Evolutionary conservation across 2,888 invertebrate genomes (phyloP).

Genomic region (Drosophila multiciliata): DNA sequence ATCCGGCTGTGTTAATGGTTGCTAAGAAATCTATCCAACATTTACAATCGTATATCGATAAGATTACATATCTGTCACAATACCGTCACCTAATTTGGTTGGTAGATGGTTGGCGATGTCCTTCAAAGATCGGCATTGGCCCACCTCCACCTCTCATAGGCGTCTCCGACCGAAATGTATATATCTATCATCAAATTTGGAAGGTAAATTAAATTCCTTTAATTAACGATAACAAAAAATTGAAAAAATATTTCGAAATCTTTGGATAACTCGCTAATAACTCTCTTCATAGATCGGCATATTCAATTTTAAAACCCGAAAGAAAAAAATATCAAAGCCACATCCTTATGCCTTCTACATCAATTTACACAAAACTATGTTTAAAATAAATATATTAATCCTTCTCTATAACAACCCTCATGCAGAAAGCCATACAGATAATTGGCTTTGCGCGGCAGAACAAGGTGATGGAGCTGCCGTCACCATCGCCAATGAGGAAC

Average conservation of each 20-base stretch:
- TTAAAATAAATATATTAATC: not conserved
- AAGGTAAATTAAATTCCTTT: too few species aligned
- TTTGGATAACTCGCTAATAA: not conserved
- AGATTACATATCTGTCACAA: not conserved
- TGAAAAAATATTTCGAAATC: not conserved
- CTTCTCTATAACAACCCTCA: not conserved
- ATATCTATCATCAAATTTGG: too few species aligned
- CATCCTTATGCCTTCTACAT: not conserved
- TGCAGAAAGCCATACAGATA: constrained; percentile 81
- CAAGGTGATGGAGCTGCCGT: constrained; percentile 49
- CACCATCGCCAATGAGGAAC: constrained; percentile 6
- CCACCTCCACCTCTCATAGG: not conserved
- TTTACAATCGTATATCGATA: not conserved
- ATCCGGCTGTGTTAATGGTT: not conserved
- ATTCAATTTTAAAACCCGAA: not conserved
- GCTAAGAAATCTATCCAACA: not conserved
- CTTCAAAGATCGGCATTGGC: not conserved
- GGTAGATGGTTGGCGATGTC: not conserved
- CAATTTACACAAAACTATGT: not conserved
- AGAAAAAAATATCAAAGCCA: not conserved
- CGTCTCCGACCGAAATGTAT: too few species aligned
- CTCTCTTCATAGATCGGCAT: not conserved
- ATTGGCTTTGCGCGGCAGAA: constrained; percentile 67
- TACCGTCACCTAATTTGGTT: not conserved
- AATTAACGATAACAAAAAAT: too few species aligned